Evolutionary conservation across 2,797 vertebrate genomes (phyloP), one percentile per base, ranked within the genome.

Genomic region (Gallinago solitaria): DNA sequence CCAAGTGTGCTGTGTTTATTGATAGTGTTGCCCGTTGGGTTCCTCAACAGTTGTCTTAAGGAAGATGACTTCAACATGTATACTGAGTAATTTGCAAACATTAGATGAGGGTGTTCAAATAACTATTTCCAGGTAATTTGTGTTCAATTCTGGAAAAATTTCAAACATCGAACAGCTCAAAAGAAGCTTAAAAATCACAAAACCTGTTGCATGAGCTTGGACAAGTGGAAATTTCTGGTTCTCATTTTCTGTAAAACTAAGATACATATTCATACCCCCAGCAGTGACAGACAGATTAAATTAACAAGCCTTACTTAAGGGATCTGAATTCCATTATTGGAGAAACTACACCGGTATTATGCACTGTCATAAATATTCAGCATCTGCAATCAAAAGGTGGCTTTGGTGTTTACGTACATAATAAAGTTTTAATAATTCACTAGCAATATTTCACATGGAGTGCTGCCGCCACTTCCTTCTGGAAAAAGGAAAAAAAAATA

Each of bases 401-500:
- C 54, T 83, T 91, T 83, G 54, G 69, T 94, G 89, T 95, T 95
- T 94, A 95, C 20, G 1, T 92, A 81, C 79, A 86, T 80, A 92
- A 92, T 74, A 87, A 89, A 94, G 65, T 82, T 89, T 94, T 92
- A 96, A 92, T 96, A 96, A 96, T 96, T 94, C 69, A 80, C 89
- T 47, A 81, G 54, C 69, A 91, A 32, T 91, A 61, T 61, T 93
- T 94, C 84, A 89, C 4, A 0, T 2, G 0, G 41, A 88, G n/a
- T 9, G 41, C 65, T 69, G 75, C 69, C 1, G 0, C 50, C 79
- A 35, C 57, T 91, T 90, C 43, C 60, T 83, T 78, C 47, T 45
- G n/a, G 69, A 83, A 53, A 56, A 92, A 78, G 21, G 33, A 23
- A 68, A 70, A 67, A 74, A 50, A 51, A 87, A 74, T 3, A 59